Base-by-base conservation (phyloP, 2,888 invertebrate species). In the Stenotaenia linearis region DNA sequence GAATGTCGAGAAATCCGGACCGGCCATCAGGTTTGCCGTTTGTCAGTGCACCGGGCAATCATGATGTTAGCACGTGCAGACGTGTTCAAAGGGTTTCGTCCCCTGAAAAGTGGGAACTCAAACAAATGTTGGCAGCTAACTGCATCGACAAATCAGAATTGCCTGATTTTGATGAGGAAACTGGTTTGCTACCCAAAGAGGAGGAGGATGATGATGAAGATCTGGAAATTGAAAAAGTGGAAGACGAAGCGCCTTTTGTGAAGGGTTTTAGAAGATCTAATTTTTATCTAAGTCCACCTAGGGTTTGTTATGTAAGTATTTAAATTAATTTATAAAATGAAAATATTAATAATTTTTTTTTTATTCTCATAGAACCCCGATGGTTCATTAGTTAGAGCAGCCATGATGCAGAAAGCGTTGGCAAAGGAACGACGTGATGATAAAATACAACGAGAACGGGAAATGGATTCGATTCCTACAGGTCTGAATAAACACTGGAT, bases 381-480 rank as follows among this genome's bases (percentile, higher is more conserved):
- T 86, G 99, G 99, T 0, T 98, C 98, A 0, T 87, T 99, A 25
- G 98, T 98, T 0, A 99, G 99, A 84, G 97, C 99, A 0, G 99
- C 99, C 0, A 97, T 99, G 96, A 99, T 97, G 97, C 99, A 99
- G 86, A 95, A 95, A 12, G 99, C 99, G 0, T 86, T 99, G 69
- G 95, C 98, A 0, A 99, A 99, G 85, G 99, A 99, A 86, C 89
- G 99, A 78, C 88, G 98, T 74, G 99, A 99, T 86, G 91, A 94
- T 84, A 98, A 99, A 87, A 96, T 96, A 95, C 87, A 96, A 83
- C 87, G 97, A 30, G 97, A 97, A 85, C 92, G 94, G 83, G 97
- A 97, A 87, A 92, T 94, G 89, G 95, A 96, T 85, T 91, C 94
- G 0, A 85, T 86, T n/a, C 87, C 87, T 3, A 83, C 85, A 10